Evolutionary conservation across 1,140 invertebrate genomes (phyloP).

Genomic region (Pinna nobilis): DNA sequence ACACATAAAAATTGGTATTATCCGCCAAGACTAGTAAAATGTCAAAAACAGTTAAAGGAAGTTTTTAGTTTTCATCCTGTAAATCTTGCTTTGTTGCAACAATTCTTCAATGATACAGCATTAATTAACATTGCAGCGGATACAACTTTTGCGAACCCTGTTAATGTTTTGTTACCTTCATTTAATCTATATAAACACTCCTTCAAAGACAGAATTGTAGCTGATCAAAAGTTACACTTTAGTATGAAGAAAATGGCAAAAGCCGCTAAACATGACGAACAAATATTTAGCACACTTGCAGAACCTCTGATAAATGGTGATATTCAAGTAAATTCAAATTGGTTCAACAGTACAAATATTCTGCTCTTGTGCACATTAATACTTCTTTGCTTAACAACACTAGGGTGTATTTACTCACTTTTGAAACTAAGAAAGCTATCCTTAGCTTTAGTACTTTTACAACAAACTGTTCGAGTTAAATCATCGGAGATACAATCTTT

Average conservation of each 20-base stretch:
- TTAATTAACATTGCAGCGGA: conserved; percentile 9
- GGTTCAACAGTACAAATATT: conserved; percentile 10
- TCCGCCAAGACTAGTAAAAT: conserved; percentile 23
- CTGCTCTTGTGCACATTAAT: neutral
- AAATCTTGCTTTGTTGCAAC: conserved; percentile 31
- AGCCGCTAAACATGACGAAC: conserved; percentile 19
- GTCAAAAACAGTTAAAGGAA: conserved; percentile 7
- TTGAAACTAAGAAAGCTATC: conserved; percentile 13
- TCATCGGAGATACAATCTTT: neutral
- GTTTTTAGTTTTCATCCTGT: conserved; percentile 23
- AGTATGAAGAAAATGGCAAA: conserved; percentile 35
- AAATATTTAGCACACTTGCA: conserved; percentile 27
- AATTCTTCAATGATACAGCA: conserved; percentile 24
- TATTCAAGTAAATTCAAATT: conserved; percentile 21
- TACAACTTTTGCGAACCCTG: neutral
- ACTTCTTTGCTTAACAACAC: neutral
- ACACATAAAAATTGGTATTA: conserved; percentile 6
- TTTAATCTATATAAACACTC: conserved; percentile 32
- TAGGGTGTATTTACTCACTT: neutral
- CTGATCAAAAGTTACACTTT: conserved; percentile 20
- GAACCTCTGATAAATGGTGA: conserved; percentile 31
- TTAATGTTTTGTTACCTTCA: conserved; percentile 2
- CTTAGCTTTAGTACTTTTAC: conserved; percentile 7
- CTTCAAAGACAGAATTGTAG: conserved; percentile 17
- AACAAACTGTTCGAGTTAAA: conserved; percentile 1